Conservation (phyloP, 2,797 vertebrate species). For the Poecilia gillii region DNA sequence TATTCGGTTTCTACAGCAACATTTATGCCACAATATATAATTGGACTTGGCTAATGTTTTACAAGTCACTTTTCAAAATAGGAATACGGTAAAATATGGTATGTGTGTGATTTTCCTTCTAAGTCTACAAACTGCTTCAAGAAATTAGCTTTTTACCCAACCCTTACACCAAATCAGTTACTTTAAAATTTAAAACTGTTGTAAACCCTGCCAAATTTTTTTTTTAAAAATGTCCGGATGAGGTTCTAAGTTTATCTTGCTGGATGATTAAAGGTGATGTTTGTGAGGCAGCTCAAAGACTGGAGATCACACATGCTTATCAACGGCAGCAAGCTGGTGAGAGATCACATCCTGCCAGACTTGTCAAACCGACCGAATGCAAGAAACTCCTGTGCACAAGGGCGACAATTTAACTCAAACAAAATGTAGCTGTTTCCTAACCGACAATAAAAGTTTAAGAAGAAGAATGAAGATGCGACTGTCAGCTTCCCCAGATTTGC, state of each 20-base stretch:
- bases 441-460: neutral
- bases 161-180: neutral
- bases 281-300: neutral
- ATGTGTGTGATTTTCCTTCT: neutral
- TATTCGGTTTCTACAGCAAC: no score
- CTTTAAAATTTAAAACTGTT: neutral
- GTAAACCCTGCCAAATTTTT: neutral
- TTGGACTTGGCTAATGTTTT: neutral
- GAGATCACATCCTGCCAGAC: neutral
- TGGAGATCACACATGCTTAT: neutral
- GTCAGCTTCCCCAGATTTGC: neutral
- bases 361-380: neutral
- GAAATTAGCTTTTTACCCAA: neutral
- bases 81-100: neutral
- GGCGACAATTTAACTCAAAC: neutral
- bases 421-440: neutral
- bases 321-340: neutral
- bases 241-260: neutral
- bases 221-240: neutral
- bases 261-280: neutral
- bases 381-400: neutral
- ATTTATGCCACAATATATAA: neutral
- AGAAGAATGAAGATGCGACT: neutral
- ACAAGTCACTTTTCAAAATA: neutral
- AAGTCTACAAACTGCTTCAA: neutral